Percentiles rank a stretch among this genome's conserved stretches.
phyloP scores from a whole-genome alignment of 2,888 invertebrate species.

The Cloeon dipterum region DNA sequence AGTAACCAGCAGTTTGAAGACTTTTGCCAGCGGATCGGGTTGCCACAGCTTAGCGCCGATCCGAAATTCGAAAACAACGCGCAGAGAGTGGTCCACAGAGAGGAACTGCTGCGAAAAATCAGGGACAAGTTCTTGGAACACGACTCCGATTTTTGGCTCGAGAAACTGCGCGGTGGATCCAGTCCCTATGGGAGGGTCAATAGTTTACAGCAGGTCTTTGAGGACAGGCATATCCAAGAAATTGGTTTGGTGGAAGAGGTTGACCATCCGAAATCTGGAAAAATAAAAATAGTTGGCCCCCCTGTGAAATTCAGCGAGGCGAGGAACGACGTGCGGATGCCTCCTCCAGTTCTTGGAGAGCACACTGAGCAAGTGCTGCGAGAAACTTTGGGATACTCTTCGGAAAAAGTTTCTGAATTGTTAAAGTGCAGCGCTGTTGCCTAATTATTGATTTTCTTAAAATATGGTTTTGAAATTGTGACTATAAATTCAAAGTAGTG shows the following conservation, averaged over 20 bases:
- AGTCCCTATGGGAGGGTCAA: constrained; percentile 87
- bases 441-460: too few relatives aligned
- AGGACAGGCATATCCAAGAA: constrained; percentile 60
- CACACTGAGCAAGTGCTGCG: constrained; percentile 59
- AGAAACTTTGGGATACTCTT: constrained; percentile 37
- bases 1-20: constrained; percentile 59
- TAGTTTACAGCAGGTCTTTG: constrained; percentile 60
- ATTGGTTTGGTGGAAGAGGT: constrained; percentile 49
- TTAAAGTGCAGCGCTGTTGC: constrained; percentile 10
- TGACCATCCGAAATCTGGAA: constrained; percentile 41
- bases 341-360: constrained; percentile 72
- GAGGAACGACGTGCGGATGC: constrained; percentile 38
- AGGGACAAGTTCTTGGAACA: constrained; percentile 33
- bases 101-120: constrained; percentile 37
- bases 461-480: too few relatives aligned
- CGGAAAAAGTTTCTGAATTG: constrained; percentile 29
- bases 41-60: constrained; percentile 34
- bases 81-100: constrained; percentile 50
- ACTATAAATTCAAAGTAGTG: too few relatives aligned
- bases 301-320: constrained; percentile 60
- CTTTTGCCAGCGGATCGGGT: constrained; percentile 38
- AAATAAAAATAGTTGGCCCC: constrained; percentile 60
- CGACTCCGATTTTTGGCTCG: constrained; percentile 50
- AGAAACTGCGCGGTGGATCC: constrained; percentile 40
- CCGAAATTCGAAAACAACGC: constrained; percentile 46